Evolutionary conservation across 2,797 vertebrate genomes (phyloP), one percentile per base, ranked within the genome.

Genomic region (Taenioides sp.): DNA sequence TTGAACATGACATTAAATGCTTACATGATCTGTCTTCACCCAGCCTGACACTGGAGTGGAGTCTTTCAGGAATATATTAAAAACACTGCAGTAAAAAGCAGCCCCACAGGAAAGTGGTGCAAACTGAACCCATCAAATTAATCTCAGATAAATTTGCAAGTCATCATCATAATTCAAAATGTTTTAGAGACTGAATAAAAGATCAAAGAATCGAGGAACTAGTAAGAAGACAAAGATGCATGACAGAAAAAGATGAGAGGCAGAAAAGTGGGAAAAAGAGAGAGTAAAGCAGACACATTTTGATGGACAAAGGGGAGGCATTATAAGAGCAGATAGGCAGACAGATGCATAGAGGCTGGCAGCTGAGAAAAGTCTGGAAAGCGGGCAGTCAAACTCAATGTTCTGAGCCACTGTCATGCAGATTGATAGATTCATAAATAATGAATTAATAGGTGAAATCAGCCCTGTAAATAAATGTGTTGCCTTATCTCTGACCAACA

Each of bases 381-480:
- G 80, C 78, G 79, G 70, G 67, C 71, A 69, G 66, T 34, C 75
- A 73, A 79, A 78, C 68, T 67, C 68, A 70, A 72, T 78, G 72
- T 72, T 58, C 77, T 65, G 78, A 70, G 14, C 47, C 72, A 67
- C 74, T 81, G 80, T 84, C 85, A 86, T 74, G 76, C 78, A 87
- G 83, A 89, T 86, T 91, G 83, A 93, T 89, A 85, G 80, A 81
- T 84, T 87, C 85, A 86, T 92, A 89, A 90, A 93, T 91, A 90
- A 87, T 86, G 76, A 89, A 90, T 86, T 81, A 84, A 80, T 76
- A 74, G 82, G 83, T 85, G 75, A 90, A 91, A 91, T 90, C 91
- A 91, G 88, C 73, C 81, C 65, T 70, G 82, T 90, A 88, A 92
- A 90, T 91, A 88, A 92, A 91, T 87, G 84, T 82, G 83, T 80